Evolutionary conservation across 2,888 invertebrate genomes (phyloP), one percentile per base, ranked within the genome.

Genomic region (Pristionchus entomophagus): DNA sequence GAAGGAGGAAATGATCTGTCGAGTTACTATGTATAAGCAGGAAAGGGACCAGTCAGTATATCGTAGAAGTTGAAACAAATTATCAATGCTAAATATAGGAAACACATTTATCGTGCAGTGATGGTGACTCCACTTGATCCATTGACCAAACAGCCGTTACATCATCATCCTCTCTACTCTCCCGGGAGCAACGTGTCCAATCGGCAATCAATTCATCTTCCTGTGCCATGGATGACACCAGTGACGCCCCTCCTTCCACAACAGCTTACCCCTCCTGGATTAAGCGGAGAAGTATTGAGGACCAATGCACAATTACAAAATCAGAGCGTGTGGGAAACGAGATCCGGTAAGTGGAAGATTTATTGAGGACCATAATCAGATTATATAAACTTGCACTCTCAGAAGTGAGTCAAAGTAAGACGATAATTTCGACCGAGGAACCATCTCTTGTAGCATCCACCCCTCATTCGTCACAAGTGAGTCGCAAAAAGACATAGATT

Each of bases 101-200:
- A 82, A 19, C 82, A 82, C 26, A 59, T 82, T 10, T 82, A 82
- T 59, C 82, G 82, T 38, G 82, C 82, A 59, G 82, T 82, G 19
- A 56, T 82, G 53, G 82, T 82, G 17, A 82, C 82, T 59, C 82
- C 82, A 3, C n/a, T 82, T 12, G 82, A 82, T 82, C n/a, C 17
- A n/a, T n/a, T n/a, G 8, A 19, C 5, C 6, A 56, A 59, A 3
- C 29, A 53, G 2, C 59, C 59, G 12, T 17, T 41, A 5, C 26
- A 82, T 32, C 35, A 82, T 26, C 78, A 80, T 80, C 78, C 78
- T 17, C 19, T 35, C 4, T 80, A 80, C 41, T 80, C 78, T 8
- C 78, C 78, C 14, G 78, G 78, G 0, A 35, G 29, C 0, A 51
- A 49, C 29, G 22, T 80, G 4, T 59, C 82, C 82, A 82, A 82